Base-by-base conservation (phyloP, 2,113 vertebrate genomes). In the Synodontis membranacea region DNA sequence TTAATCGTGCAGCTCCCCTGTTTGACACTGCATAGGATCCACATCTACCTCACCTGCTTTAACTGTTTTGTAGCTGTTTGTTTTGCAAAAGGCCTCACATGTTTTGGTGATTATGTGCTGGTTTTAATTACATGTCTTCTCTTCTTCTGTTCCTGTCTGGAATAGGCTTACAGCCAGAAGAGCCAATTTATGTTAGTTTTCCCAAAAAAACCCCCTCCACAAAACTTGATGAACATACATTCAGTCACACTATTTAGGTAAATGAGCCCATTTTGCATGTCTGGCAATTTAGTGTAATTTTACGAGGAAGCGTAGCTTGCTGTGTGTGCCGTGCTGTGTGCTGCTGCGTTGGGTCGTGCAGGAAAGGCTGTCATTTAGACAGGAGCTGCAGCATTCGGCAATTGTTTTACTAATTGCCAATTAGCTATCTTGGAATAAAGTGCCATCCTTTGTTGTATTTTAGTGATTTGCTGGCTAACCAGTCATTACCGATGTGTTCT, bases 351-450 rank as follows among this genome's bases (percentile, higher is more conserved):
- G 86, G 84, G 89, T 83, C 88, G 66, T 82, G 86, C 88, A 87
- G 84, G 86, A 89, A 91, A 91, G 83, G 88, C 90, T 89, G 94
- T 94, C 92, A 91, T 92, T 93, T 94, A 91, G 52, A 83, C 75
- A 60, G 74, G 88, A 90, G 88, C 83, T 44, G 90, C 74, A 76
- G 89, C 84, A 86, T 88, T 88, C 86, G 84, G 70, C 91, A 88
- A 83, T 90, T 86, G 91, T 89, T 92, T 89, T 91, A 92, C 91
- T 93, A 93, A 94, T 93, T 91, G 90, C 84, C 92, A 93, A 94
- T 94, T 94, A 93, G 89, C 85, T 90, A 79, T 81, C 84, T 87
- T 86, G 84, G 81, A 91, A 86, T 81, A 92, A 92, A 91, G 88
- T 79, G 25, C 86, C 76, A 79, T 90, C 88, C 90, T 88, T 91